These are phyloP conservation scores for Aplochiton taeniatus DNA, from an alignment of 2,797 vertebrate species.

Conservation along the genomic window DNA sequence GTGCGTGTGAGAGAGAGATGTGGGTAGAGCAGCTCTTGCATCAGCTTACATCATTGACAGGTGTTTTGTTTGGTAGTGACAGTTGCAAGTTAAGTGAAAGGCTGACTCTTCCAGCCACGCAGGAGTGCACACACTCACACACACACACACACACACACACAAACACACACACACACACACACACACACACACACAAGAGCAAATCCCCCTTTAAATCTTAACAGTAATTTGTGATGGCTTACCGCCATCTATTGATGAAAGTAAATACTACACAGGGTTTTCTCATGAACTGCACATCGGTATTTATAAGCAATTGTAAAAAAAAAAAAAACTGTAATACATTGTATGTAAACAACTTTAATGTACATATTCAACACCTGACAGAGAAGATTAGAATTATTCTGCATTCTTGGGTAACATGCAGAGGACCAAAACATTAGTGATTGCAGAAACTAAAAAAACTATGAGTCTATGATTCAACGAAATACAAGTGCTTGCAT, in stretches of 20 bases:
- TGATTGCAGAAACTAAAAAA: not conserved
- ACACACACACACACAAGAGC: conserved; percentile 1
- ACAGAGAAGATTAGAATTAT: not conserved
- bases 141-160: conserved; percentile 5
- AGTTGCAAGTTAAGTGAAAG: conserved; percentile 1
- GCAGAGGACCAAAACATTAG: too few relatives aligned
- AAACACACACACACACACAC: conserved; percentile 6
- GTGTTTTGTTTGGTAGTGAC: too few relatives aligned
- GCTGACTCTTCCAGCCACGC: not conserved
- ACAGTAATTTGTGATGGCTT: conserved; percentile 23
- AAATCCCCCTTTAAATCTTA: not conserved
- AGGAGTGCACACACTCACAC: not conserved
- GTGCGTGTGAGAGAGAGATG: conserved; percentile 6
- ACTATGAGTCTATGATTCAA: too few relatives aligned
- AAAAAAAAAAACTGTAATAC: not conserved
- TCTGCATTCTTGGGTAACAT: too few relatives aligned
- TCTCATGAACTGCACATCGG: too few relatives aligned
- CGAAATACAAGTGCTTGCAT: too few relatives aligned
- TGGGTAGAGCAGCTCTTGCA: conserved; percentile 3
- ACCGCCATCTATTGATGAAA: conserved; percentile 57
- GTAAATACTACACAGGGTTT: not conserved
- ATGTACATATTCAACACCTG: conserved; percentile 5
- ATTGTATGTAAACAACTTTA: not conserved
- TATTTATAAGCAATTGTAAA: not conserved
- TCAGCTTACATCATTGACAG: conserved; percentile 1